Evolutionary conservation across 1,140 invertebrate genomes (phyloP).

Genomic region (Tribolium madens): DNA sequence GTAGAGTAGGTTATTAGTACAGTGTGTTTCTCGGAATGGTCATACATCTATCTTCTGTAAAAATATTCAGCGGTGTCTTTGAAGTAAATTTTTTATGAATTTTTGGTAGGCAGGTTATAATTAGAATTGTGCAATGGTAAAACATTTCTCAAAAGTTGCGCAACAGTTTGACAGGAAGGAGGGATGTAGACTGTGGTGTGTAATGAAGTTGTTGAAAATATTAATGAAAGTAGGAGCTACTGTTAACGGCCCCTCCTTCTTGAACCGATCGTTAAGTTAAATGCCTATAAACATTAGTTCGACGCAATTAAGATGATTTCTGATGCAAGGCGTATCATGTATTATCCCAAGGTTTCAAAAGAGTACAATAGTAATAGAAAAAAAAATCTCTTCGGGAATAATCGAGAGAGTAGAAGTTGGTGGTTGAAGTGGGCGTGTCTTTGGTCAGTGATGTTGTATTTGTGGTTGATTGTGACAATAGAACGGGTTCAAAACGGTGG

Average conservation of each 20-base stretch:
- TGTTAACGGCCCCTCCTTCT: constrained; percentile 7
- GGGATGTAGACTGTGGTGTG: background rate
- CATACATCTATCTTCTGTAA: background rate
- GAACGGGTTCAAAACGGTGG: constrained; percentile 39
- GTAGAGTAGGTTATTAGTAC: background rate
- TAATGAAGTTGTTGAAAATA: constrained; percentile 32
- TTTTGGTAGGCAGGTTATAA: background rate
- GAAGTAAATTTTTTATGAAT: constrained; percentile 12
- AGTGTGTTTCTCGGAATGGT: background rate
- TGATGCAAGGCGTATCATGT: background rate
- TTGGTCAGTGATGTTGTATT: constrained; percentile 9
- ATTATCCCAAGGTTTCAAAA: background rate
- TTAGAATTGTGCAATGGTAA: constrained; percentile 1
- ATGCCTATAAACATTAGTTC: constrained; percentile 26
- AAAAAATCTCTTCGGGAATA: background rate
- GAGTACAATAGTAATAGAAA: background rate
- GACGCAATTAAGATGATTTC: background rate
- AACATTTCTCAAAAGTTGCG: background rate
- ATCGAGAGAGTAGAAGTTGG: background rate
- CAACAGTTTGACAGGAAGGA: constrained; percentile 4
- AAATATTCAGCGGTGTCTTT: background rate
- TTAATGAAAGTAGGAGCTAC: constrained; percentile 17
- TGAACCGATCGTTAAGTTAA: constrained; percentile 21
- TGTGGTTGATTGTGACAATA: constrained; percentile 26
- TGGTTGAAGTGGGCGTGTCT: background rate